A percentile compares a stretch with the other conserved stretches of the same genome.
Evolutionary conservation across 2,888 invertebrate genomes (phyloP).

Genomic region (Piscicola geometra): DNA sequence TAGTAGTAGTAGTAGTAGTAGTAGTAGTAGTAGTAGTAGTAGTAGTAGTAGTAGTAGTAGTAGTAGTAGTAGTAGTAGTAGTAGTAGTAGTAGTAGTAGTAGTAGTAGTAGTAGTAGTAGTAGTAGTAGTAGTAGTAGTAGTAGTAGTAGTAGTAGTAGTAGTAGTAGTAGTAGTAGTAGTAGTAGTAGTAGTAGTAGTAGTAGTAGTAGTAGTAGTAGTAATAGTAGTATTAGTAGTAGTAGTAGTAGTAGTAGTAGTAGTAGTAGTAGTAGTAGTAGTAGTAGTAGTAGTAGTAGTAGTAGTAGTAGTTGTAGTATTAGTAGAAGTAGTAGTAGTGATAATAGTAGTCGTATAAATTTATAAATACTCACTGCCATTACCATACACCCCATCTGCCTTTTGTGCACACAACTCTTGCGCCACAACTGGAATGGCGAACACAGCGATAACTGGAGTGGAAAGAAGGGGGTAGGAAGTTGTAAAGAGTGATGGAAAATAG

Average conservation of each 20-base stretch:
- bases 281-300: constrained; percentile 8
- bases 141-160: constrained; percentile 29
- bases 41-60: constrained; percentile 2
- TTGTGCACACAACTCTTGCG: too few species aligned
- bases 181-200: constrained; percentile 29
- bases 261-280: constrained; percentile 28
- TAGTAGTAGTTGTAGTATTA: too few species aligned
- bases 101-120: constrained; percentile 27
- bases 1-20: neutral
- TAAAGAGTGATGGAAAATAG: too few species aligned
- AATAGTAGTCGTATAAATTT: too few species aligned
- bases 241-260: constrained; percentile 27
- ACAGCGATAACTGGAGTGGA: too few species aligned
- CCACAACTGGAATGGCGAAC: too few species aligned
- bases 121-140: constrained; percentile 28
- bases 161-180: constrained; percentile 26
- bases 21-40: constrained; percentile 19
- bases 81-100: constrained; percentile 28
- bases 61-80: constrained; percentile 19
- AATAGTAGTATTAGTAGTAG: too few species aligned
- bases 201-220: constrained; percentile 26
- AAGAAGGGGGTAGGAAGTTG: too few species aligned
- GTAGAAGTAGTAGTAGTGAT: too few species aligned
- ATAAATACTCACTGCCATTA: too few species aligned
- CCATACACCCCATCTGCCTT: too few species aligned